A percentile compares a stretch with the other conserved stretches of the same genome.
These are phyloP conservation scores for Hoplodrina ambigua DNA, from an alignment of 2,888 invertebrate genomes.

Conservation along the genomic window DNA sequence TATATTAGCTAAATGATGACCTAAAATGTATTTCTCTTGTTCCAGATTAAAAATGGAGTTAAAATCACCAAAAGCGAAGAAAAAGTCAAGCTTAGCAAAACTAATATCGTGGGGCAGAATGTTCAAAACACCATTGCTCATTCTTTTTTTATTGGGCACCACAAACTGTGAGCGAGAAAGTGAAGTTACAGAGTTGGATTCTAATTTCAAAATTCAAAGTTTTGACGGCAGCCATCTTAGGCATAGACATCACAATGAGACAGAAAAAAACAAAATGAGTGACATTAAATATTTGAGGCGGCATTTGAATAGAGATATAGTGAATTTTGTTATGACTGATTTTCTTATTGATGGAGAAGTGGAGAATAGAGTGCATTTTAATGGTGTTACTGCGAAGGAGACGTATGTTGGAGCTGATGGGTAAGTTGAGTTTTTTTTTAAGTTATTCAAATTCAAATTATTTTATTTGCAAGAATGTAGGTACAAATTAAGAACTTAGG, in stretches of 20 bases:
- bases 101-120: conserved; percentile 82
- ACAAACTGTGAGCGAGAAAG: conserved; percentile 81
- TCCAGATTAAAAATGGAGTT: conserved; percentile 85
- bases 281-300: conserved; percentile 84
- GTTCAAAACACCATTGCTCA: conserved; percentile 80
- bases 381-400: conserved; percentile 92
- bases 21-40: conserved; percentile 52
- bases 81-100: conserved; percentile 79
- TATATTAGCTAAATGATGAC: background rate
- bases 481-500: too few relatives aligned
- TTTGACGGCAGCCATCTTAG: conserved; percentile 63
- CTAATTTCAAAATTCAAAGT: conserved; percentile 62
- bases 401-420: conserved; percentile 90
- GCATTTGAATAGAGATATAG: conserved; percentile 83
- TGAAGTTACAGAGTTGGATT: conserved; percentile 69
- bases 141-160: conserved; percentile 82
- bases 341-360: conserved; percentile 93
- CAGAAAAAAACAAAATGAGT: conserved; percentile 75
- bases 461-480: too few relatives aligned
- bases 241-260: conserved; percentile 75
- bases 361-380: conserved; percentile 91
- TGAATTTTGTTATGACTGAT: conserved; percentile 92
- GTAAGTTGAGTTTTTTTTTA: conserved; percentile 82
- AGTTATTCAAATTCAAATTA: too few relatives aligned
- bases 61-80: conserved; percentile 85